Percentiles rank a stretch among this genome's conserved stretches.
These are phyloP conservation scores for Pegea sp. DNA, from an alignment of 23 tunicate genomes.

Conservation along the genomic window DNA sequence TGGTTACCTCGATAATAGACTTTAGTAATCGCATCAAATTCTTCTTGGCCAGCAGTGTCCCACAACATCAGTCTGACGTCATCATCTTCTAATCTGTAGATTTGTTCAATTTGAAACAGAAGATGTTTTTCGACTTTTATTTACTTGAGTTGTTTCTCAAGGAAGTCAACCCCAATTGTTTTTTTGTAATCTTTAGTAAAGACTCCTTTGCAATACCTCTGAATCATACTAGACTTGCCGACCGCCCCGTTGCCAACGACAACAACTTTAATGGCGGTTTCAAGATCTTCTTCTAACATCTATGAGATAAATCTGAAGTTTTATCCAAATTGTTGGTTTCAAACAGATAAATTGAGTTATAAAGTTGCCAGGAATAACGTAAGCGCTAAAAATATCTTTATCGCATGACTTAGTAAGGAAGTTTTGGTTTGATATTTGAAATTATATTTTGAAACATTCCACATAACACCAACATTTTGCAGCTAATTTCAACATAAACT, in stretches of 20 bases:
- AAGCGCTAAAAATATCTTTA: no score
- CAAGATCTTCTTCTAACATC: conserved; percentile 70
- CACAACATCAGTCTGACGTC: conserved; percentile 76
- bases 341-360: no score
- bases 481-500: no score
- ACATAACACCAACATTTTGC: no score
- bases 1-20: conserved; percentile 87
- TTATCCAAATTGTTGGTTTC: no score
- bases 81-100: conserved; percentile 26
- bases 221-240: conserved; percentile 92
- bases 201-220: conserved; percentile 57
- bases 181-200: conserved; percentile 85
- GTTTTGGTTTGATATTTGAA: no score
- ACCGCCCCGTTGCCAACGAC: conserved; percentile 98
- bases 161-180: conserved; percentile 90
- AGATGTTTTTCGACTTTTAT: no score
- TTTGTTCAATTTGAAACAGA: no score
- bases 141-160: conserved; percentile 48
- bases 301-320: no score
- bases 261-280: conserved; percentile 56
- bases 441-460: no score
- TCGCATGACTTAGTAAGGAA: no score
- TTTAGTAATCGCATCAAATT: conserved; percentile 86
- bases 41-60: conserved; percentile 99
- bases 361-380: no score